Evolutionary conservation across 1,140 invertebrate species (phyloP), one percentile per base, ranked within the genome.

Genomic region (Drosophila mojavensis): DNA sequence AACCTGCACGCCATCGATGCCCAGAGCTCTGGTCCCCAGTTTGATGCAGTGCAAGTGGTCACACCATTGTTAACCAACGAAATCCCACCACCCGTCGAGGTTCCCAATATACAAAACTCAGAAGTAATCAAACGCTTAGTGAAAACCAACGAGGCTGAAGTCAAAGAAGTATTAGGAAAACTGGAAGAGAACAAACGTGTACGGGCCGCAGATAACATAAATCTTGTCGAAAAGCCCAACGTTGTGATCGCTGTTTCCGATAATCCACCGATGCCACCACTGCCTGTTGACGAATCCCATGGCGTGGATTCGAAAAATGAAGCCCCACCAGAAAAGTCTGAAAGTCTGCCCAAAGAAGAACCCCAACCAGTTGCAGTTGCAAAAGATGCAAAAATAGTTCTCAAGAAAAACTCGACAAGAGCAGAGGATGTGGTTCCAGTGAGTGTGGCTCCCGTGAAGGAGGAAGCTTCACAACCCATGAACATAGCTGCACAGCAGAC

Each of bases 1-100:
- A 98, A 97, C 92, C 92, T 98, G 39, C 95, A 95, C 92, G 95
- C 96, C 1, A 94, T 95, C 4, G 96, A 97, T 70, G 93, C 95
- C 75, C 80, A 91, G 92, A 48, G 93, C 88, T 91, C 93, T 79
- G 92, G 84, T 78, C 75, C 85, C 1, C 78, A 91, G 51, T 80
- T 91, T 2, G 83, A 90, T 20, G 71, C 73, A 5, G 55, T 60
- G 0, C 67, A 85, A 28, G 7, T 83, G 7, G 64, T 75, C 9
- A 91, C 92, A 41, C 73, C 93, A 5, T 79, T 92, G 30, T 51
- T 79, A 59, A 84, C 90, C 11, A 67, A 66, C n/a, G 76, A 61
- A 0, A 48, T 64, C 17, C 56, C 59, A 75, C 92, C 66, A 48
- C 91, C 33, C 56, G 33, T 63, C 50, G 60, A 79, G 4, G 82